Evolutionary conservation across 2,797 vertebrate genomes (phyloP).

Genomic region (Pangasius djambal): DNA sequence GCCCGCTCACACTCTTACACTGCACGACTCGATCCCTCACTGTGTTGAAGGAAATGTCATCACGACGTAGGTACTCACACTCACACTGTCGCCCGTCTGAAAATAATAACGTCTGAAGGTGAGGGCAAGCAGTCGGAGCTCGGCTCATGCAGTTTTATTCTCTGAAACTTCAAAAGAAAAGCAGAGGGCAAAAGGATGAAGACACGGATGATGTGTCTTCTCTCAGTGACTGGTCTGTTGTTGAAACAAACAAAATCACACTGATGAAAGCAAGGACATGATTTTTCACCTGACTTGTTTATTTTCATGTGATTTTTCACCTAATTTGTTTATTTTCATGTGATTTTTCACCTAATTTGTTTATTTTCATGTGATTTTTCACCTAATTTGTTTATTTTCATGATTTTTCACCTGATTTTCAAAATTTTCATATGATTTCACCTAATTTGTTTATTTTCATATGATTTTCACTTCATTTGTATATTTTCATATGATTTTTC

Average conservation of each 20-base stretch:
- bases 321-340: not conserved
- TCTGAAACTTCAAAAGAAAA: not conserved
- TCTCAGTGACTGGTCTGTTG: not conserved
- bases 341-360: too few relatives aligned
- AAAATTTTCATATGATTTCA: too few relatives aligned
- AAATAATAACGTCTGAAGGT: not conserved
- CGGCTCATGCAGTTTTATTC: not conserved
- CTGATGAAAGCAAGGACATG: not conserved
- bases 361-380: too few relatives aligned
- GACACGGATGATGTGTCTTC: not conserved
- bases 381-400: not conserved
- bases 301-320: not conserved
- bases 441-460: not conserved
- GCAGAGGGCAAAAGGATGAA: not conserved
- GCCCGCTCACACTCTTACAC: slow-evolving; percentile 1
- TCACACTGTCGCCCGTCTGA: not conserved
- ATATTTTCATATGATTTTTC: not conserved
- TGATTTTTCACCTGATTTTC: not conserved
- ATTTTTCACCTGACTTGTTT: not conserved
- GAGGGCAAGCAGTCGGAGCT: not conserved
- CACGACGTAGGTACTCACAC: not conserved
- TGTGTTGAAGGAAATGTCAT: slow-evolving; percentile 5
- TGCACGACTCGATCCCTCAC: not conserved
- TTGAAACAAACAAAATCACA: not conserved
- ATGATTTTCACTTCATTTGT: too few relatives aligned